These are phyloP conservation scores for Leucophenga maculata DNA, from an alignment of 2,888 invertebrate species.

Conservation along the genomic window DNA sequence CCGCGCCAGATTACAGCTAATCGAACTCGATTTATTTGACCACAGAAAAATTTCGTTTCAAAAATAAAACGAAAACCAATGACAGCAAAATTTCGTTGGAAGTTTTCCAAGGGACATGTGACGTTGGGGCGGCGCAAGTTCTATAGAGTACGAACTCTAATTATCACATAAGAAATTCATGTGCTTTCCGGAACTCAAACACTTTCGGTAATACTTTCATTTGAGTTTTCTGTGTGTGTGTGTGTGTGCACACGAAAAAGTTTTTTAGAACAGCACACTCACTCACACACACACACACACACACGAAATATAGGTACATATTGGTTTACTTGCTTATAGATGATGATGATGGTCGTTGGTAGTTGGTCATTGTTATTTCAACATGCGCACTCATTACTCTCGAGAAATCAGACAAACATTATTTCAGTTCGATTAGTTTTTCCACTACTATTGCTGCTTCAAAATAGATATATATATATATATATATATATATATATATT, in stretches of 20 bases:
- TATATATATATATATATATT: not conserved
- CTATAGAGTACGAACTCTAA: not conserved
- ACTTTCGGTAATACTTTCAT: not conserved
- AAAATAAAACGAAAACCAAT: not conserved
- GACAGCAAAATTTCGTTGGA: not conserved
- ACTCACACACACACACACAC: not conserved
- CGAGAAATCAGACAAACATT: constrained; percentile 58
- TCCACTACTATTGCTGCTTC: constrained; percentile 31
- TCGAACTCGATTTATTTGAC: constrained; percentile 4
- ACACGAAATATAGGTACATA: not conserved
- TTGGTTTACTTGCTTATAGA: no score
- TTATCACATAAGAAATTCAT: constrained; percentile 12
- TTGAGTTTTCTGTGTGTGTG: not conserved
- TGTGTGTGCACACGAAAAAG: not conserved
- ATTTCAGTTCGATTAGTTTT: constrained; percentile 58
- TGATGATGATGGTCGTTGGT: no score
- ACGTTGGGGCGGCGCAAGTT: no score
- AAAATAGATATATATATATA: no score
- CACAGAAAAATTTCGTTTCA: not conserved
- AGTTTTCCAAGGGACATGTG: not conserved
- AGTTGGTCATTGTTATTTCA: constrained; percentile 45
- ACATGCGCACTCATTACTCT: constrained; percentile 47
- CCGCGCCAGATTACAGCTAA: constrained; percentile 8
- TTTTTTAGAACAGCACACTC: not conserved
- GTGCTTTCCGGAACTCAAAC: not conserved